Conservation (phyloP, 2,113 vertebrate genomes). For the Caretta caretta region DNA sequence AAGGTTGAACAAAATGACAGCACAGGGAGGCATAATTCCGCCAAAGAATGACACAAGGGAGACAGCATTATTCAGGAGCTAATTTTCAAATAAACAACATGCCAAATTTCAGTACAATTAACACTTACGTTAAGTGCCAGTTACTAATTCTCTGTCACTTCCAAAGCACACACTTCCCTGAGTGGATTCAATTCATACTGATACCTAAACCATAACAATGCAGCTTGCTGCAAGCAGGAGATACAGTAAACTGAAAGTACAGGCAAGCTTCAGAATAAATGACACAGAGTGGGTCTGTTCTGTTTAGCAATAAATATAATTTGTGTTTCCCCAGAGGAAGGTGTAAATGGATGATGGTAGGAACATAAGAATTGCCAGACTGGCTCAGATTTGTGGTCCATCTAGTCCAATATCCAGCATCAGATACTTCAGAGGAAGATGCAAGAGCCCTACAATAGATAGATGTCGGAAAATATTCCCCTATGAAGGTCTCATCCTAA, state of each 20-base stretch:
- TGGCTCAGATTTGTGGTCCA: neutral
- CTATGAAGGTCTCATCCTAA: neutral
- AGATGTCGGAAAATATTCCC: slow-evolving; percentile 9
- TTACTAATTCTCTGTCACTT: neutral
- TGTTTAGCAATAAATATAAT: neutral
- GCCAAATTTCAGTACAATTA: neutral
- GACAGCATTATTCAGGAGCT: neutral
- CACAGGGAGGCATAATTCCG: neutral
- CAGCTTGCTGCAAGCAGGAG: neutral
- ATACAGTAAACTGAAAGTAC: neutral
- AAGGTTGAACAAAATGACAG: neutral
- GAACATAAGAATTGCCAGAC: neutral
- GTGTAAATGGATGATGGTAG: neutral
- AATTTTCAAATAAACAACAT: neutral
- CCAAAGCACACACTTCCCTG: neutral
- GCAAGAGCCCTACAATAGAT: neutral
- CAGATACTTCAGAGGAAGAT: neutral
- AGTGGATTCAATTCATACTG: neutral
- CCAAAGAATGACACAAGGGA: neutral
- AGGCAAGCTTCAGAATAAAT: neutral
- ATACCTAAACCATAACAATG: neutral
- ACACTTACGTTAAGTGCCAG: neutral
- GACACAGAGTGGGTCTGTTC: neutral
- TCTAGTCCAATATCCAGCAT: neutral
- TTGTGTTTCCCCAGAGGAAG: neutral